Evolutionary conservation across 2,797 vertebrate species (phyloP).

Genomic region (Atherinosoma microstoma): DNA sequence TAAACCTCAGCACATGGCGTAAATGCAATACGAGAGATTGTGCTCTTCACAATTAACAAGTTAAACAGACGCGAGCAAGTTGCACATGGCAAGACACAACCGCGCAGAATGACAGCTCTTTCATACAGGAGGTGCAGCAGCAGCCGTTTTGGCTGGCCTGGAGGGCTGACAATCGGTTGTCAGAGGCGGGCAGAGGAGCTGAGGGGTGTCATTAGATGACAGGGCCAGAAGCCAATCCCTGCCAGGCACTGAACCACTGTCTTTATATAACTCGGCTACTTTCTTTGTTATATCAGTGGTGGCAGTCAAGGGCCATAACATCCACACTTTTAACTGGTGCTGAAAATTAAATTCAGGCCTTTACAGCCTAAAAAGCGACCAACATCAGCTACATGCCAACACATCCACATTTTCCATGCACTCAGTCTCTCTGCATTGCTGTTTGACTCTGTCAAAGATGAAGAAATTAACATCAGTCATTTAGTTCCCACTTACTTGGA

Average conservation of each 20-base stretch:
- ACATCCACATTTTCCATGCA: slow-evolving; percentile 40
- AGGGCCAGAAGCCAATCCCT: background rate
- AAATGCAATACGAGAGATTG: too few relatives aligned
- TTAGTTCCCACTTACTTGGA: slow-evolving; percentile 26
- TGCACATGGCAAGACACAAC: too few relatives aligned
- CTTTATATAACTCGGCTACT: too few relatives aligned
- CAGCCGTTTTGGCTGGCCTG: background rate
- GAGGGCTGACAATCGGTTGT: background rate
- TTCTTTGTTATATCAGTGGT: background rate
- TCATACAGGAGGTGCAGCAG: too few relatives aligned
- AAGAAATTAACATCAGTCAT: slow-evolving; percentile 45
- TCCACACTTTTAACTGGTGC: background rate
- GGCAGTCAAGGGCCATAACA: background rate
- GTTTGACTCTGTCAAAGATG: slow-evolving; percentile 37
- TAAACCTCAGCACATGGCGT: too few relatives aligned
- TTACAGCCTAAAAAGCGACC: slow-evolving; percentile 21
- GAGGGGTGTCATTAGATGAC: too few relatives aligned
- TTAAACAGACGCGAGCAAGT: too few relatives aligned
- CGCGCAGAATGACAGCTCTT: too few relatives aligned
- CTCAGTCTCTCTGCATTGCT: slow-evolving; percentile 72
- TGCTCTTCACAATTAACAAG: too few relatives aligned
- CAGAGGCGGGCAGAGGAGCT: too few relatives aligned
- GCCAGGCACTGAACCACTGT: background rate
- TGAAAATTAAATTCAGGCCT: slow-evolving; percentile 29
- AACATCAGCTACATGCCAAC: slow-evolving; percentile 62